Evolutionary conservation across 1,140 invertebrate species (phyloP).

Genomic region (Procambarus clarkii): DNA sequence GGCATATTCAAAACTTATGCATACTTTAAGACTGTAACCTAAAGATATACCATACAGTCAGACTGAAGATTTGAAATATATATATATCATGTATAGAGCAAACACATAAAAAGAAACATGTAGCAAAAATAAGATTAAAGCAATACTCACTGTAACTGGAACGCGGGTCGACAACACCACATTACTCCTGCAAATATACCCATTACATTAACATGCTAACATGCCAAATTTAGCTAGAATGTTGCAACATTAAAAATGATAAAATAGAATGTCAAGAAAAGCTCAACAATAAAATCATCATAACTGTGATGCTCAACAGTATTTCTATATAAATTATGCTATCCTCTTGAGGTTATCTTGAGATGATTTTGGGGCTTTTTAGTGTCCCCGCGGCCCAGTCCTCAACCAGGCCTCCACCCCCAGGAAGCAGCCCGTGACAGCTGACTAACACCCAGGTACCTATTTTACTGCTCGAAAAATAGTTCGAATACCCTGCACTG

Average conservation of each 20-base stretch:
- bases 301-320: not conserved
- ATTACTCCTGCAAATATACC: conserved; percentile 29
- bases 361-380: too few relatives aligned
- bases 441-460: too few relatives aligned
- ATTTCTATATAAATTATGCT: too few relatives aligned
- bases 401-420: too few relatives aligned
- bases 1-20: not conserved
- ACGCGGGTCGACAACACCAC: conserved; percentile 59
- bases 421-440: too few relatives aligned
- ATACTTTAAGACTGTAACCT: not conserved
- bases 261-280: not conserved
- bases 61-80: not conserved
- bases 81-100: not conserved
- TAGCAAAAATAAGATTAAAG: not conserved
- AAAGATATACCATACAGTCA: not conserved
- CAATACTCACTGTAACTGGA: conserved; percentile 55
- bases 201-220: not conserved
- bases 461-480: too few relatives aligned
- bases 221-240: not conserved
- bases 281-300: not conserved
- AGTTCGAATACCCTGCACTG: too few relatives aligned
- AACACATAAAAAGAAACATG: not conserved
- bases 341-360: too few relatives aligned
- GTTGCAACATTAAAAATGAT: not conserved
- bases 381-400: too few relatives aligned